phyloP scores from a whole-genome alignment of 2,888 invertebrate species.

The Drosophila mimetica region DNA sequence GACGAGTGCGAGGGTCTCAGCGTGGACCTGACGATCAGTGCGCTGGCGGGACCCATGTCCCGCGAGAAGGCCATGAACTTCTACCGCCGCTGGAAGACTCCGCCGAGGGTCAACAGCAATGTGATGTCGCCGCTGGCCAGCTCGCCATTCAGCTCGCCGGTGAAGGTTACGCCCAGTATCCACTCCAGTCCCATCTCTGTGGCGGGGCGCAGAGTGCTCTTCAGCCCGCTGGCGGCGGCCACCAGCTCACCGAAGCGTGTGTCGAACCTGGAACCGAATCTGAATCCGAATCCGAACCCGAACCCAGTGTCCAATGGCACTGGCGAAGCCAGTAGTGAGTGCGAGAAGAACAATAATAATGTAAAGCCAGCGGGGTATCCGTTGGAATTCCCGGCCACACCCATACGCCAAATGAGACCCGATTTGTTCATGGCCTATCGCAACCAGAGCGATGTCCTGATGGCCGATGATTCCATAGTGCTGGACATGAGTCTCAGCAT shows the following conservation, averaged over 20 bases:
- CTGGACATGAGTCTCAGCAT: slow-evolving; percentile 26
- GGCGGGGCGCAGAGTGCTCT: slow-evolving; percentile 58
- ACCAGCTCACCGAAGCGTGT: background rate
- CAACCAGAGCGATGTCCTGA: slow-evolving; percentile 40
- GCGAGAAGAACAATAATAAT: slow-evolving; percentile 60
- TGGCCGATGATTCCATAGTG: slow-evolving; percentile 33
- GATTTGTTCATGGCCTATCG: slow-evolving; percentile 78
- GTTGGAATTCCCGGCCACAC: slow-evolving; percentile 52
- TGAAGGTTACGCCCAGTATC: slow-evolving; percentile 54
- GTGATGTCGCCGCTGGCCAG: slow-evolving; percentile 60
- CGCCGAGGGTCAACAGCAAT: slow-evolving; percentile 86
- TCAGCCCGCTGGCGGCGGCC: slow-evolving; percentile 46
- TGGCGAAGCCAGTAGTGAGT: too few relatives aligned
- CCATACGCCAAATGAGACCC: slow-evolving; percentile 53
- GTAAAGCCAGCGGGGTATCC: slow-evolving; percentile 23
- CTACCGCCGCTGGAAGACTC: slow-evolving; percentile 92
- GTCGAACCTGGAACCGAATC: too few relatives aligned
- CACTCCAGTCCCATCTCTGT: slow-evolving; percentile 1
- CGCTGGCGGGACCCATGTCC: slow-evolving; percentile 96
- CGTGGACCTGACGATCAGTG: slow-evolving; percentile 91
- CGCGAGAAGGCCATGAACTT: slow-evolving; percentile 89
- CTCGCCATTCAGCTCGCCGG: slow-evolving; percentile 70
- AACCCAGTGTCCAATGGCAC: slow-evolving; percentile 9
- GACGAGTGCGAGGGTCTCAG: slow-evolving; percentile 87
- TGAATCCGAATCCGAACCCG: too few relatives aligned